Evolutionary conservation across 2,888 invertebrate genomes (phyloP), one percentile per base, ranked within the genome.

Genomic region (Andrena camellia): DNA sequence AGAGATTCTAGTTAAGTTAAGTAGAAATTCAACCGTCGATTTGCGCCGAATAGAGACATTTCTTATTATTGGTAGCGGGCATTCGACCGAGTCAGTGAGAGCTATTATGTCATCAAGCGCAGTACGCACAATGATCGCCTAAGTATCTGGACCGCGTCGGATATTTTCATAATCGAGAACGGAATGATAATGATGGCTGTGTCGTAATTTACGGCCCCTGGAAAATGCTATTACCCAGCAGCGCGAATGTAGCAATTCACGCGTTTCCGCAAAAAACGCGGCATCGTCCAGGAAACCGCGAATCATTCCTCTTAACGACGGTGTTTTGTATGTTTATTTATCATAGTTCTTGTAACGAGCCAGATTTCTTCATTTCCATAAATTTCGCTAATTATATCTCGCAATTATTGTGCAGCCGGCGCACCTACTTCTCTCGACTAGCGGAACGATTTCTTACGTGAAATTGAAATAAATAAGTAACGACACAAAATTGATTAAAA

Each of bases 101-200:
- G 74, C 59, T 77, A 86, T 88, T 87, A 87, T 88, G 84, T 87
- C 84, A 88, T 88, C 86, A 80, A 84, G 76, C 71, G 64, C 48
- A 76, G 77, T 75, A 63, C 73, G 73, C 64, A 88, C 81, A 86
- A 88, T 84, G 76, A 67, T 57, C 66, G 71, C 54, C 62, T 67
- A 50, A 73, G 83, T 70, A 80, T 78, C 68, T 42, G 57, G 66
- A 68, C 33, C 73, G 63, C 71, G 67, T 74, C 70, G 59, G 73
- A 83, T 81, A 86, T 83, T 84, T 81, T 86, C 78, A 82, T 84
- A 86, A 84, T 79, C 84, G 75, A 50, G 86, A 75, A 79, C 84
- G 78, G 86, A 88, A 86, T 83, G 88, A 83, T 84, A 88, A 87
- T 88, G 82, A 84, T 69, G 78, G 71, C 63, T 23, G 57, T 50